Conservation (phyloP, 2,888 invertebrate species). For the Watsonalla cultraria region DNA sequence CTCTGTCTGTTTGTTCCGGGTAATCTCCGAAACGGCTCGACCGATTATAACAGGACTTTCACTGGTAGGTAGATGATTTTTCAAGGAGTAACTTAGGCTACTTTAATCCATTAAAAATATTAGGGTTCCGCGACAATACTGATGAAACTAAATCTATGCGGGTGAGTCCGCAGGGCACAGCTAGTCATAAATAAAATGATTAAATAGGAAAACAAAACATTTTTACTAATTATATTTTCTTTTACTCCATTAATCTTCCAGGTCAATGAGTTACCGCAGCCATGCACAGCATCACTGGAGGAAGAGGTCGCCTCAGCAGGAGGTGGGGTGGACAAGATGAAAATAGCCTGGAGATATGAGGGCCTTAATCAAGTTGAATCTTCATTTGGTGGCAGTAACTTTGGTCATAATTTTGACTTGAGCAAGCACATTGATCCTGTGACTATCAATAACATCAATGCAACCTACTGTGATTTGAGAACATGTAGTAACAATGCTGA, state of each 20-base stretch:
- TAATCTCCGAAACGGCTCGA: too few relatives aligned
- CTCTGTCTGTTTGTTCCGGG: too few relatives aligned
- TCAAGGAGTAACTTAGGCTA: too few relatives aligned
- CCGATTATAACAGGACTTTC: too few relatives aligned
- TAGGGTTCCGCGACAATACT: too few relatives aligned
- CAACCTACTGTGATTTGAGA: conserved; percentile 74
- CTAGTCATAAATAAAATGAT: background rate
- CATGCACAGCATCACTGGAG: conserved; percentile 64
- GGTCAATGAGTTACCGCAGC: conserved; percentile 75
- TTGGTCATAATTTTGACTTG: conserved; percentile 91
- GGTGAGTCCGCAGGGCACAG: too few relatives aligned
- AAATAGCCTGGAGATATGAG: conserved; percentile 95
- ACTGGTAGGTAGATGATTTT: too few relatives aligned
- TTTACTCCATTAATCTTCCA: conserved; percentile 33
- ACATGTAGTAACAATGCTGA: background rate
- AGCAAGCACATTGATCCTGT: conserved; percentile 83
- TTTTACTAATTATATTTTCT: background rate
- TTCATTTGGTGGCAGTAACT: conserved; percentile 70
- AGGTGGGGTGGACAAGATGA: conserved; percentile 80
- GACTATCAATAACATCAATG: conserved; percentile 76
- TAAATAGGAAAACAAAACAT: background rate
- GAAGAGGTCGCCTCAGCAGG: conserved; percentile 47
- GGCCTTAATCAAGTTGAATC: conserved; percentile 82
- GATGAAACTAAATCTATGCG: too few relatives aligned
- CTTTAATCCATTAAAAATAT: too few relatives aligned